phyloP scores from a whole-genome alignment of 2,113 vertebrate genomes.

The Dromas ardeola region DNA sequence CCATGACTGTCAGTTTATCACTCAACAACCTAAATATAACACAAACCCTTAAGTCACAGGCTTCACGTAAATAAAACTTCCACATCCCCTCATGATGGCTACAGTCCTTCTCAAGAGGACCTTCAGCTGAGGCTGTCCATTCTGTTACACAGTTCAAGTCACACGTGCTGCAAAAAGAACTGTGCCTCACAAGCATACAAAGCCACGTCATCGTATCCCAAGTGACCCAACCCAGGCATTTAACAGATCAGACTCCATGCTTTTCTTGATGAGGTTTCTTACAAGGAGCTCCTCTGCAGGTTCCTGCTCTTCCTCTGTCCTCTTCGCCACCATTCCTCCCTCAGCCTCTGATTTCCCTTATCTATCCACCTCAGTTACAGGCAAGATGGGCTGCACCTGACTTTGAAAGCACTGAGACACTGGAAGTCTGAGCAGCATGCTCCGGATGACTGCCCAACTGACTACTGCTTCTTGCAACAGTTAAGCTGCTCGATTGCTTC shows the following conservation, averaged over 20 bases:
- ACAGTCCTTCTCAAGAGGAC: background rate
- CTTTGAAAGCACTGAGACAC: background rate
- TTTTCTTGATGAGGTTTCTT: background rate
- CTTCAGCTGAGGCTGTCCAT: background rate
- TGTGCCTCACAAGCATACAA: background rate
- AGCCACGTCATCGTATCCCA: rapidly evolving
- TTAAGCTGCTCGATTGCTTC: background rate
- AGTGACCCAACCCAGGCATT: background rate
- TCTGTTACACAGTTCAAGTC: background rate
- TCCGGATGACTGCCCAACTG: rapidly evolving
- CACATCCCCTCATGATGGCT: background rate
- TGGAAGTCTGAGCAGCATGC: background rate
- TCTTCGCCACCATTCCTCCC: background rate
- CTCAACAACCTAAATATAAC: background rate
- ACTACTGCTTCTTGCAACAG: background rate
- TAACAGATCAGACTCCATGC: background rate
- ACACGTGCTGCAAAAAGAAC: background rate
- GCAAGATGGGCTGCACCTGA: background rate
- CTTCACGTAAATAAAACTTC: background rate
- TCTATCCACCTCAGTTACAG: background rate
- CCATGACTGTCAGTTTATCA: background rate
- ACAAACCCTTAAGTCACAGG: background rate
- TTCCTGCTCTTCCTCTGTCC: background rate
- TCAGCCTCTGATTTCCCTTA: background rate
- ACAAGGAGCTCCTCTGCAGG: background rate